Conservation (phyloP, 2,797 vertebrate genomes). For the Microctenopoma steveboyesi region DNA sequence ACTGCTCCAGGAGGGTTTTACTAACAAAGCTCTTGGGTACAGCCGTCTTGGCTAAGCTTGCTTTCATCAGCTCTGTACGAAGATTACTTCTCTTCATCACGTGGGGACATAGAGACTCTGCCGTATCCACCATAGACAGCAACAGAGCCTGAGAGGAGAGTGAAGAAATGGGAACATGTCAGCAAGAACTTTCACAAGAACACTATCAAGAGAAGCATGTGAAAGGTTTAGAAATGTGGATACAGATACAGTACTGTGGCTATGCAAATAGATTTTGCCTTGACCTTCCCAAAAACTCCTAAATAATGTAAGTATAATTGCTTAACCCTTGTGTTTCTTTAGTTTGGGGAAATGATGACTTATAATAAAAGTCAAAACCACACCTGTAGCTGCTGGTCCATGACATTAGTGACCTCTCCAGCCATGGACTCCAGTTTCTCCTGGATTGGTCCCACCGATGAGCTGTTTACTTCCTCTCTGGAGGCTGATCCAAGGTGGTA, state of each 20-base stretch:
- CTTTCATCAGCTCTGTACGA: slow-evolving; percentile 90
- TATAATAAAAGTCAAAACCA: neutral
- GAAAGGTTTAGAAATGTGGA: too few species aligned
- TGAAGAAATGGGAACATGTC: neutral
- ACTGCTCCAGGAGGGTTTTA: slow-evolving; percentile 95
- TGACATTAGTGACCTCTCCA: slow-evolving; percentile 93
- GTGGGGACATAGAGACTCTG: slow-evolving; percentile 91
- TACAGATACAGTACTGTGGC: too few species aligned
- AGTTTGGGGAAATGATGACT: neutral
- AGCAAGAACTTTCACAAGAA: neutral
- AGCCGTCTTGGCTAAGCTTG: slow-evolving; percentile 91
- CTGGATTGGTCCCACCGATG: slow-evolving; percentile 90
- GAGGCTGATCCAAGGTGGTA: slow-evolving; percentile 91
- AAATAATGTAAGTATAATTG: too few species aligned
- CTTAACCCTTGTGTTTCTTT: too few species aligned
- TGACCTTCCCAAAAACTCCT: neutral
- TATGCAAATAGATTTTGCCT: too few species aligned
- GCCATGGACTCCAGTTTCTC: slow-evolving; percentile 97
- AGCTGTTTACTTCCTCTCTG: slow-evolving; percentile 86
- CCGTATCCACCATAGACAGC: slow-evolving; percentile 94
- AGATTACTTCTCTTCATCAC: slow-evolving; percentile 92
- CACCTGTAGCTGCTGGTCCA: slow-evolving; percentile 97
- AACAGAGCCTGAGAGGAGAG: slow-evolving; percentile 83
- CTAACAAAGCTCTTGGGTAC: slow-evolving; percentile 94
- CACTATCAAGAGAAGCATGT: too few species aligned